Base-by-base conservation (phyloP, 2,113 vertebrate genomes). In the Xiphophorus couchianus region DNA sequence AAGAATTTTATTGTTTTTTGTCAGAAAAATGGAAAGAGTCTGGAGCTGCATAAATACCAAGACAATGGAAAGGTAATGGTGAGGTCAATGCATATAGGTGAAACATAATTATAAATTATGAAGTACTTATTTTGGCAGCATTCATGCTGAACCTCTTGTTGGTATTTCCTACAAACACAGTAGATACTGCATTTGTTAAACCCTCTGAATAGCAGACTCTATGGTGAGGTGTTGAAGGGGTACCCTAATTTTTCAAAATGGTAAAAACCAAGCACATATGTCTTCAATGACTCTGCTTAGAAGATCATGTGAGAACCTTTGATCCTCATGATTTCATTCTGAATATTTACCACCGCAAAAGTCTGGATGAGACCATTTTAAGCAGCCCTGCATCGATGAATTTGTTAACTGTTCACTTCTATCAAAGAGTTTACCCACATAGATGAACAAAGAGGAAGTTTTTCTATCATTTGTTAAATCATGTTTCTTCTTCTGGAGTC, bases 401-500 rank as follows among this genome's bases (percentile, higher is more conserved):
- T 48, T 74, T 73, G n/a, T 39, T 37, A 14, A n/a, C 62, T 63
- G 48, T 31, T 30, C 12, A 10, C 63, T 77, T 71, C 71, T 33
- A 19, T 85, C 66, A 71, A 79, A 54, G 75, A 68, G 74, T 75
- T 58, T 79, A 71, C 74, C 63, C 54, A 64, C 87, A 79, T 77
- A 69, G 88, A 83, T 89, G 69, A 71, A 31, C 33, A 70, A 44
- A 86, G 37, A 80, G 75, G 44, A 82, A 8, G 29, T 76, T 86
- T 86, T 84, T 73, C 76, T 76, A 58, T 64, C 66, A 19, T 78
- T 80, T 84, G 51, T 76, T 86, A 84, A 76, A 84, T 74, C 76
- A 44, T 77, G 64, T 86, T 89, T 81, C 62, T 84, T 83, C 51
- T 66, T 42, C 37, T 84, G 82, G 82, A 90, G 80, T 81, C 73